Conservation (phyloP, 2,113 vertebrate species). For the Crotophaga sulcirostris region DNA sequence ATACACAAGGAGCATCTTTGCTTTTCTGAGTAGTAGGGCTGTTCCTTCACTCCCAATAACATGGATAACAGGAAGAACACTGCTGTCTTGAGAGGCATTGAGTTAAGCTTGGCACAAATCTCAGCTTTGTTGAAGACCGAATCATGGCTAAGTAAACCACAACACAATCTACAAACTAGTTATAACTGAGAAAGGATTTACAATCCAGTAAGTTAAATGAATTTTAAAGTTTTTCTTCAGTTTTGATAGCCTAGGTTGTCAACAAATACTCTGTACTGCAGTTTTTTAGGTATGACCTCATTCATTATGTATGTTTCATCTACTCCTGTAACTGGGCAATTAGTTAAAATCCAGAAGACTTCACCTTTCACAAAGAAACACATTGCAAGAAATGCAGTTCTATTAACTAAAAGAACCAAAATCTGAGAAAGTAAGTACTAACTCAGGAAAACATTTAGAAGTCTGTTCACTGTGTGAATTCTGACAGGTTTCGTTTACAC, state of each 20-base stretch:
- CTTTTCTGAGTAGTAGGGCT: rapidly evolving
- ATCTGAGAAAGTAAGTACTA: background rate
- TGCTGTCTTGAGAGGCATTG: rapidly evolving
- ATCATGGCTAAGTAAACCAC: background rate
- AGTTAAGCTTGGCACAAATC: background rate
- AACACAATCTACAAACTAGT: background rate
- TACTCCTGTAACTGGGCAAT: background rate
- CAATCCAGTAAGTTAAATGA: background rate
- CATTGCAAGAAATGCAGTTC: background rate
- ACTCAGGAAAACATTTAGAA: background rate
- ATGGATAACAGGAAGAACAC: rapidly evolving
- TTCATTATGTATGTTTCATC: background rate
- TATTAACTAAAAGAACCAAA: background rate
- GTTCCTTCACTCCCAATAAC: background rate
- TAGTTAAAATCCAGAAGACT: background rate
- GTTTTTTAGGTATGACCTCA: background rate
- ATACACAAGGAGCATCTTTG: background rate
- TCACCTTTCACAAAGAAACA: background rate
- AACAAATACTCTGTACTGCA: background rate
- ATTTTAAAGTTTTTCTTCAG: background rate
- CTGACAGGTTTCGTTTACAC: background rate
- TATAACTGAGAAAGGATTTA: background rate
- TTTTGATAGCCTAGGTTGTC: background rate
- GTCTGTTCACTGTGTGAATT: background rate
- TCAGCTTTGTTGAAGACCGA: background rate